Evolutionary conservation across 2,113 vertebrate genomes (phyloP).

Genomic region (Thamnophis sirtalis): DNA sequence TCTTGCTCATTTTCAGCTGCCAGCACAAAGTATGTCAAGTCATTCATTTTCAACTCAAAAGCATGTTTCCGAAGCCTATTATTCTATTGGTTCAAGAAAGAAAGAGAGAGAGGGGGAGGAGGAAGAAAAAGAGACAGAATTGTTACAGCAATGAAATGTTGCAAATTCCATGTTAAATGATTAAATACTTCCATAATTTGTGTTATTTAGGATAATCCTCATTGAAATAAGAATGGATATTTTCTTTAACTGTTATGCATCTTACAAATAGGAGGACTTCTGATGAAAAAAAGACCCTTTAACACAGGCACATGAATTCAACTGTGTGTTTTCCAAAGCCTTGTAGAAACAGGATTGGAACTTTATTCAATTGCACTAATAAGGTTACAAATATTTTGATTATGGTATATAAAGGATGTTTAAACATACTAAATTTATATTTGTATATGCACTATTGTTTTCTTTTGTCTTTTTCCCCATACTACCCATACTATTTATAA

Average conservation of each 20-base stretch:
- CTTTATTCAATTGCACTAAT: not conserved
- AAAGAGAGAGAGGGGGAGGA: not conserved
- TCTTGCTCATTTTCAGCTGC: slow-evolving; percentile 95
- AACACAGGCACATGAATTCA: not conserved
- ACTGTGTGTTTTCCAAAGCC: not conserved
- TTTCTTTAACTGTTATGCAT: not conserved
- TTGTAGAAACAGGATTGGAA: not conserved
- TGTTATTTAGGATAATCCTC: not conserved
- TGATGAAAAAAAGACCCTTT: not conserved
- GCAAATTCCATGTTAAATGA: not conserved
- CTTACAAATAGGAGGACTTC: not conserved
- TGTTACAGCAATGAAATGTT: not conserved
- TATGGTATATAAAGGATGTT: not conserved
- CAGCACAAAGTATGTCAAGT: slow-evolving; percentile 97
- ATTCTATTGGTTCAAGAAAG: slow-evolving; percentile 69
- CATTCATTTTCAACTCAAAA: slow-evolving; percentile 98
- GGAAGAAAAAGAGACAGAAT: not conserved
- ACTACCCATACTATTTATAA: not conserved
- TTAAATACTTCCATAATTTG: not conserved
- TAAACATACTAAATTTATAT: not conserved
- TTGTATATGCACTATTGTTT: not conserved
- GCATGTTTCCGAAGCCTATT: slow-evolving; percentile 92
- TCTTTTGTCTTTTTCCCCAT: not conserved
- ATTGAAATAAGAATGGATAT: not conserved
- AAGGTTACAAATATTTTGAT: not conserved